Base-by-base conservation (phyloP, 2,113 vertebrate species). In the Halichoerus grypus region DNA sequence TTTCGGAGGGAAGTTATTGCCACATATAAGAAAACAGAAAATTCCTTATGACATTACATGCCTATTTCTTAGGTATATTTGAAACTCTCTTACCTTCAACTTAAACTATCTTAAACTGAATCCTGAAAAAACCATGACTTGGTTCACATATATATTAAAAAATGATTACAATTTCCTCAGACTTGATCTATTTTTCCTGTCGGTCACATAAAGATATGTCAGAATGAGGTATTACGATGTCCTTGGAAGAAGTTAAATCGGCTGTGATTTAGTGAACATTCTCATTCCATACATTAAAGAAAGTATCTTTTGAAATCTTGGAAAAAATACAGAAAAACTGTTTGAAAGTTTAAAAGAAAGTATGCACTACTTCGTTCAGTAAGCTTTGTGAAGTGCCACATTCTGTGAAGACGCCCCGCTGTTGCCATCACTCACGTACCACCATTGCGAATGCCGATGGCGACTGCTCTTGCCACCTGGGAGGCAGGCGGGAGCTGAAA, bases 121-220 rank as follows among this genome's bases (percentile, higher is more conserved):
- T 94, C 69, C 67, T 91, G 59, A 88, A 93, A 88, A 93, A 96
- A 82, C 24, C 39, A 16, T 12, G 14, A 80, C 33, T 77, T 65
- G 80, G 88, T 65, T 83, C 36, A 53, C 15, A 57, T 63, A 26
- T 4, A 74, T 69, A 61, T 24, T 11, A 53, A 92, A 79, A 42
- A 87, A 36, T 31, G 51, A 80, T 65, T 65, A 53, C 8, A 88
- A 84, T 7, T 33, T 92, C 69, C 33, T 96, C 63, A 46, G 3
- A 86, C n/a, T 65, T 53, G 71, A 84, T 65, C 61, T 72, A 14
- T 61, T 69, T 88, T 88, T 81, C 31, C 42, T 42, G 9, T 46
- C 36, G 59, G 36, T 53, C 86, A 83, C 72, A 61, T 76, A 51
- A 61, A 81, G 21, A 74, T 74, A 46, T 55, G n/a, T 76, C 74